phyloP scores from a whole-genome alignment of 1,140 invertebrate genomes.

The Papilio polytes region DNA sequence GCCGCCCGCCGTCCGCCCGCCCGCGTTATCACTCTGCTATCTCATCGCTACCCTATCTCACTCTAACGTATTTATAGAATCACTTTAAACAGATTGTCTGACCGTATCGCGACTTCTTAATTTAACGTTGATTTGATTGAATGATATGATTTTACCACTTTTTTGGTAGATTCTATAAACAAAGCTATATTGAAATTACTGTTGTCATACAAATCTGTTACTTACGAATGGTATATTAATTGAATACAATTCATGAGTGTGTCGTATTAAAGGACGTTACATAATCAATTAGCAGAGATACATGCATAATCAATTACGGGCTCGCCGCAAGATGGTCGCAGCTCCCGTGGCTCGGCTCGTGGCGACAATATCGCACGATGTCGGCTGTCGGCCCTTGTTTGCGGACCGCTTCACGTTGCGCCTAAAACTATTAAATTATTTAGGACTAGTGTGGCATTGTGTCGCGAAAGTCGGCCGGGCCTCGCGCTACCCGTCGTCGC shows the following conservation, averaged over 20 bases:
- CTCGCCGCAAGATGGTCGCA: constrained; percentile 17
- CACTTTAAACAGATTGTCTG: constrained; percentile 21
- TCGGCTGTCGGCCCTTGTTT: constrained; percentile 52
- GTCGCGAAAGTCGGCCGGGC: constrained; percentile 65
- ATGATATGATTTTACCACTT: background rate
- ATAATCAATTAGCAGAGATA: constrained; percentile 1
- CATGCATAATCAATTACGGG: constrained; percentile 24
- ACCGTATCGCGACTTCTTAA: background rate
- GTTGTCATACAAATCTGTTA: background rate
- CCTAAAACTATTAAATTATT: constrained; percentile 78
- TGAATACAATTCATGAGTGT: background rate
- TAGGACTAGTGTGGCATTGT: constrained; percentile 73
- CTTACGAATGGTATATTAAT: background rate
- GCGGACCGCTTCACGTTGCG: constrained; percentile 57
- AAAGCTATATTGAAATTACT: background rate
- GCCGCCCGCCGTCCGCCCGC: constrained; percentile 67
- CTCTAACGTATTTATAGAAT: constrained; percentile 35
- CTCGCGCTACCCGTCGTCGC: constrained; percentile 47
- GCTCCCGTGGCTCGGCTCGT: constrained; percentile 8
- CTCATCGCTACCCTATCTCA: constrained; percentile 66
- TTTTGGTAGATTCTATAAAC: background rate
- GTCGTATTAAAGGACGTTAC: background rate
- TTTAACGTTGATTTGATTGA: background rate
- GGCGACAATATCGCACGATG: constrained; percentile 22
- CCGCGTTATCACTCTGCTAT: constrained; percentile 74